Conservation (phyloP, 2,888 invertebrate species). For the Ypsolopha scabrella region DNA sequence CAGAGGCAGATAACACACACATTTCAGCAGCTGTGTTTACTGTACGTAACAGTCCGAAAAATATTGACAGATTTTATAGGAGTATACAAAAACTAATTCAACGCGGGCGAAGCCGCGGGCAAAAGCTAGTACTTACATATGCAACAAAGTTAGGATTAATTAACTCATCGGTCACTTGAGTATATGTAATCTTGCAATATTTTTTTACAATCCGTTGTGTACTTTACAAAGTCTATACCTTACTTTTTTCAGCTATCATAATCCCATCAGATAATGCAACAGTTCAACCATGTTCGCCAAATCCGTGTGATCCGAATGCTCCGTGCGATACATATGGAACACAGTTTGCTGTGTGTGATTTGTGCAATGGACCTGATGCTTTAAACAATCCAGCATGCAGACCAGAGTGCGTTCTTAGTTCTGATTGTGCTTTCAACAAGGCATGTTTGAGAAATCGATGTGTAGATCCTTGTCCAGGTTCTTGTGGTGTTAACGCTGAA, state of each 20-base stretch:
- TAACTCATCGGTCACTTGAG: no score
- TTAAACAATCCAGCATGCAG: conserved; percentile 79
- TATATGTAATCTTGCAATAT: no score
- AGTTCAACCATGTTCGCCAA: conserved; percentile 78
- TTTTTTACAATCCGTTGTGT: no score
- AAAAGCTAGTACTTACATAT: no score
- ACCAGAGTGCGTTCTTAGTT: conserved; percentile 85
- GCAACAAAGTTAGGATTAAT: no score
- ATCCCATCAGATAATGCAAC: conserved; percentile 72
- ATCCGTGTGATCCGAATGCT: conserved; percentile 78
- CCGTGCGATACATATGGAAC: conserved; percentile 79
- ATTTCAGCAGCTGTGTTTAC: no score
- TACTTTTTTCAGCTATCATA: conserved; percentile 50
- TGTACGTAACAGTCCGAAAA: no score
- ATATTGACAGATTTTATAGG: no score
- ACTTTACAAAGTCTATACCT: neutral
- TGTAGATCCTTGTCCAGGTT: conserved; percentile 82
- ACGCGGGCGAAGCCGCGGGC: no score
- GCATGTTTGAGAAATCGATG: conserved; percentile 83
- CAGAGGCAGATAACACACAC: no score
- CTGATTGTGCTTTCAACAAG: conserved; percentile 83
- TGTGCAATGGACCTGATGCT: conserved; percentile 77
- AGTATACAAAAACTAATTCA: no score
- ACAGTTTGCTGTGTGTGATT: conserved; percentile 83
- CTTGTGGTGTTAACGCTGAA: conserved; percentile 80